phyloP scores from a whole-genome alignment of 2,888 invertebrate genomes.

The Pyrgus malvae region DNA sequence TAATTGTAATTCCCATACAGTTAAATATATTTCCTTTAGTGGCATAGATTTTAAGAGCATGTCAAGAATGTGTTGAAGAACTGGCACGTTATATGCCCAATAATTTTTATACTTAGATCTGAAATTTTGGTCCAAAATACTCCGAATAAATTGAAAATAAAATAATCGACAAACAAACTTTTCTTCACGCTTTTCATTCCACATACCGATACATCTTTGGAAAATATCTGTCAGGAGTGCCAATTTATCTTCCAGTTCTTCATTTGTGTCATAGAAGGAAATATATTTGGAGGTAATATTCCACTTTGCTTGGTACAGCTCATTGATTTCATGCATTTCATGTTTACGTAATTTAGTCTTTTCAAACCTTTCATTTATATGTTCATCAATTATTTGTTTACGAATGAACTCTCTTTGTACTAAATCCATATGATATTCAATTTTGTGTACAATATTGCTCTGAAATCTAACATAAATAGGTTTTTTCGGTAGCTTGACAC shows the following conservation, averaged over 20 bases:
- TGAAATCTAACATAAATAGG: constrained; percentile 38
- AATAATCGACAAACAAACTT: neutral
- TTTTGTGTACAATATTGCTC: constrained; percentile 37
- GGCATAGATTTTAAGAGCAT: constrained; percentile 3
- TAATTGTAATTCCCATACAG: constrained; percentile 11
- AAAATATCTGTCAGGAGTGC: constrained; percentile 5
- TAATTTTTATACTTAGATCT: neutral
- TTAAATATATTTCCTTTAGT: constrained; percentile 16
- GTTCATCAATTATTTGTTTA: constrained; percentile 42
- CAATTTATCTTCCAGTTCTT: constrained; percentile 17
- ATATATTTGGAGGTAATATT: constrained; percentile 31
- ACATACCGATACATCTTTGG: neutral
- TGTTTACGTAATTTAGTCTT: constrained; percentile 29
- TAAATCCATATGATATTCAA: constrained; percentile 36
- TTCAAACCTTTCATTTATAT: constrained; percentile 39
- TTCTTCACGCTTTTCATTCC: neutral
- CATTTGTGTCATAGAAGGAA: constrained; percentile 15
- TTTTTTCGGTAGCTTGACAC: constrained; percentile 43
- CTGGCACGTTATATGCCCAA: neutral
- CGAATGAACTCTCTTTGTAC: constrained; percentile 40
- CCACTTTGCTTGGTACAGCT: constrained; percentile 43
- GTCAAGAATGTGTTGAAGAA: constrained; percentile 10
- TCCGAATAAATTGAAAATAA: constrained; percentile 10
- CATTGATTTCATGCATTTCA: constrained; percentile 18
- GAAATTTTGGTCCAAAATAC: neutral